Evolutionary conservation across 92 coral and sea anemone genomes (phyloP).

Genomic region (Metridium senile): DNA sequence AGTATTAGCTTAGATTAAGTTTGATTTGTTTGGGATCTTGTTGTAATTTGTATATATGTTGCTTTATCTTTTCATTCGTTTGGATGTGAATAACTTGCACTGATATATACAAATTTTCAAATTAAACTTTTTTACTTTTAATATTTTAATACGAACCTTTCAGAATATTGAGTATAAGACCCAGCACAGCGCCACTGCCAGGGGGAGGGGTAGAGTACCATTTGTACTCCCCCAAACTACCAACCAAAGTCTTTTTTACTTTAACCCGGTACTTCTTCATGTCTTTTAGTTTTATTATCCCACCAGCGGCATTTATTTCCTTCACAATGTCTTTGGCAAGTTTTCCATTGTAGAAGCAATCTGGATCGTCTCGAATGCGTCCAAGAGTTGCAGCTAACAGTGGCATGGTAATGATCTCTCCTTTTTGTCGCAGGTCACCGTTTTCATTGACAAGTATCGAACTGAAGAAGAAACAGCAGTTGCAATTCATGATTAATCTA

Average conservation of each 20-base stretch:
- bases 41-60: no score
- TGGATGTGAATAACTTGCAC: no score
- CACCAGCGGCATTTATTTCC: constrained; percentile 79
- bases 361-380: constrained; percentile 74
- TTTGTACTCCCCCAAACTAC: constrained; percentile 52
- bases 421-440: constrained; percentile 60
- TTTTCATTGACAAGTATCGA: constrained; percentile 64
- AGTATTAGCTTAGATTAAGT: no score
- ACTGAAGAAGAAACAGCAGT: constrained; percentile 34
- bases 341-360: constrained; percentile 79
- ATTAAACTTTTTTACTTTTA: no score
- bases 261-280: constrained; percentile 57
- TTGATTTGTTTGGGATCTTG: no score
- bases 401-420: constrained; percentile 73
- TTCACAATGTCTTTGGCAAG: constrained; percentile 83
- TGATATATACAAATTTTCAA: no score
- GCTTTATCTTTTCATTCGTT: no score
- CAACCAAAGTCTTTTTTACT: constrained; percentile 50
- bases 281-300: constrained; percentile 79
- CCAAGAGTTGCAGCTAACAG: constrained; percentile 82
- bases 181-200: constrained; percentile 88
- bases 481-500: not conserved
- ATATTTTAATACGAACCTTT: constrained; percentile 65
- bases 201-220: constrained; percentile 90
- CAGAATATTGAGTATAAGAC: constrained; percentile 75